These are phyloP conservation scores for Bombylius discolor DNA, from an alignment of 2,888 invertebrate genomes.

Conservation along the genomic window DNA sequence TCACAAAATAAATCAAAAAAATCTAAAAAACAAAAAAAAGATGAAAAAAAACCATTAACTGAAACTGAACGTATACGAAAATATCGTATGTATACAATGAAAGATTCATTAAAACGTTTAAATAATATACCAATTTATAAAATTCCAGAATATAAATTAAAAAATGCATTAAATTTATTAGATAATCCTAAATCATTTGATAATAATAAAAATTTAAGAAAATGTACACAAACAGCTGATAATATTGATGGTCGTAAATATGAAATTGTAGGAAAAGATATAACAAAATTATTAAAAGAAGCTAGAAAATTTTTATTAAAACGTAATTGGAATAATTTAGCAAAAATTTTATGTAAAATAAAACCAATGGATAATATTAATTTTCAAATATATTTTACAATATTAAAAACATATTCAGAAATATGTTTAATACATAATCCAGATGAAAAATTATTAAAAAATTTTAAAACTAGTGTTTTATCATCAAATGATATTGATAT, in stretches of 20 bases:
- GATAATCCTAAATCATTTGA: no score
- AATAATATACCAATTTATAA: not conserved
- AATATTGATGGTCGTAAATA: not conserved
- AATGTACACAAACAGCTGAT: not conserved
- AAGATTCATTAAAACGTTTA: not conserved
- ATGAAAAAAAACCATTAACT: not conserved
- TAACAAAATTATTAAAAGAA: not conserved
- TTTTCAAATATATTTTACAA: not conserved
- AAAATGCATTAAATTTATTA: not conserved
- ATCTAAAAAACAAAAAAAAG: not conserved
- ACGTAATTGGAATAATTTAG: constrained; percentile 6
- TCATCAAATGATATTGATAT: not conserved
- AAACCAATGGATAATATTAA: not conserved
- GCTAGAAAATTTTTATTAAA: constrained; percentile 4
- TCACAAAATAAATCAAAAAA: not conserved
- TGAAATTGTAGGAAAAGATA: not conserved
- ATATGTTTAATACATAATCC: not conserved
- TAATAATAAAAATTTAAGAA: no score
- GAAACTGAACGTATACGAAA: not conserved
- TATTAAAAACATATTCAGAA: not conserved
- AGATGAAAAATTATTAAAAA: not conserved
- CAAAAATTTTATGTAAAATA: not conserved
- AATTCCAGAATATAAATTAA: constrained; percentile 2
- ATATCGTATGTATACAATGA: not conserved
- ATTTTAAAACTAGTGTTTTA: not conserved